Percentiles rank a stretch among this genome's conserved stretches.
Conservation (phyloP, 2,797 vertebrate genomes). For the Helarctos malayanus region DNA sequence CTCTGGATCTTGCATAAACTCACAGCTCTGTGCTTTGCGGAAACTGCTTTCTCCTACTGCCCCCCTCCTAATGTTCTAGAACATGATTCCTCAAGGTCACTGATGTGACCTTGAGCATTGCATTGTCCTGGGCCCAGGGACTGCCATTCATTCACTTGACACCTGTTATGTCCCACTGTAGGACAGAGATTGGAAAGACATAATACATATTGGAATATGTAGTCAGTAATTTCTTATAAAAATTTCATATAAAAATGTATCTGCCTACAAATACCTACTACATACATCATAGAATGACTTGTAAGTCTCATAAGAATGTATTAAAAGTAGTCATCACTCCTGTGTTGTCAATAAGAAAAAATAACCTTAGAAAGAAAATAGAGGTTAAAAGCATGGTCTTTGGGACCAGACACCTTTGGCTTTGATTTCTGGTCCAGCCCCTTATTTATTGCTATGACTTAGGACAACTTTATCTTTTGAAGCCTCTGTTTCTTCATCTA, state of each 20-base stretch:
- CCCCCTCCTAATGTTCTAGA: neutral
- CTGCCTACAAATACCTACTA: neutral
- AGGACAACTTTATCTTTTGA: neutral
- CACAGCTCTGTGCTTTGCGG: neutral
- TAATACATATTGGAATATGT: neutral
- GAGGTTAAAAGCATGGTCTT: neutral
- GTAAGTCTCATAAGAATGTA: neutral
- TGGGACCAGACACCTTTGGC: neutral
- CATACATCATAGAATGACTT: neutral
- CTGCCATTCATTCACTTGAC: neutral
- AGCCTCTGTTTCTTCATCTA: constrained; percentile 16
- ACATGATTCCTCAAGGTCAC: neutral
- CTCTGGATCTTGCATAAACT: neutral
- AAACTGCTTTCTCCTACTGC: neutral
- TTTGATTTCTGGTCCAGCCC: neutral
- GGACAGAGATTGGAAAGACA: neutral
- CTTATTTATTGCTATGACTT: neutral
- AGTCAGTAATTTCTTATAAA: constrained; percentile 24
- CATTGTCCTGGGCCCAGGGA: neutral
- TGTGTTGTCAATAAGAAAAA: constrained; percentile 57
- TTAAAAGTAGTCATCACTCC: neutral
- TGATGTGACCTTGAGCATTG: neutral
- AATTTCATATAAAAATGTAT: constrained; percentile 28
- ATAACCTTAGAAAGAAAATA: neutral
- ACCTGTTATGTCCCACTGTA: neutral